Base-by-base conservation (phyloP, 2,113 vertebrate genomes). In the Caretta caretta region DNA sequence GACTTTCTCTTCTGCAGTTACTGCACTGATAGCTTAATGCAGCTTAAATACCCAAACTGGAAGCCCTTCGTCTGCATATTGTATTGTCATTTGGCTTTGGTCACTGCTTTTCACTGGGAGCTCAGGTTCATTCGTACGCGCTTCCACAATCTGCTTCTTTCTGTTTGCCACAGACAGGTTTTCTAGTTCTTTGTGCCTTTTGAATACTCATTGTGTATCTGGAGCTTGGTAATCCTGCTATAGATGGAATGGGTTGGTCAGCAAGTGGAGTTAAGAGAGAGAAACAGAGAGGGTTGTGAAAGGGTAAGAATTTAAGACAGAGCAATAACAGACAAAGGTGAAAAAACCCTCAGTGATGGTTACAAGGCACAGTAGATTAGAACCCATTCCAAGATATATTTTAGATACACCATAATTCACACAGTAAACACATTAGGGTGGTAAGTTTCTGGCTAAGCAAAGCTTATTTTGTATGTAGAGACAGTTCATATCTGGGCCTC, bases 31-130 rank as follows among this genome's bases (percentile, higher is more conserved):
- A 89, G 6, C 86, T 94, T 88, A 8, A 46, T 20, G 17, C 31
- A n/a, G 46, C 27, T 93, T 90, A 84, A 94, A 88, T 48, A 84
- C 27, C 8, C 24, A 82, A 83, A 16, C 84, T 84, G 13, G 51
- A 1, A 65, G 24, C 48, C 3, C 65, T 69, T 93, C 3, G 49
- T 81, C 62, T 72, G 12, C 50, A 53, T 48, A 93, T 90, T 29
- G 48, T 27, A 84, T 49, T 92, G 59, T 35, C 83, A 11, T 29
- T 86, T 19, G 72, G 17, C 84, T 89, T 62, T 75, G 57, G 57
- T 89, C 89, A 65, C 20, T 80, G 6, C 6, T 27, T 72, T 72
- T 72, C 35, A 72, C 5, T 16, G 17, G 35, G 35, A 72, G 65
- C 65, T 72, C 35, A 72, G n/a, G 35, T 72, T 38, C 17, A 20